Evolutionary conservation across 2,888 invertebrate genomes (phyloP).

Genomic region (Lepidonotus clava): DNA sequence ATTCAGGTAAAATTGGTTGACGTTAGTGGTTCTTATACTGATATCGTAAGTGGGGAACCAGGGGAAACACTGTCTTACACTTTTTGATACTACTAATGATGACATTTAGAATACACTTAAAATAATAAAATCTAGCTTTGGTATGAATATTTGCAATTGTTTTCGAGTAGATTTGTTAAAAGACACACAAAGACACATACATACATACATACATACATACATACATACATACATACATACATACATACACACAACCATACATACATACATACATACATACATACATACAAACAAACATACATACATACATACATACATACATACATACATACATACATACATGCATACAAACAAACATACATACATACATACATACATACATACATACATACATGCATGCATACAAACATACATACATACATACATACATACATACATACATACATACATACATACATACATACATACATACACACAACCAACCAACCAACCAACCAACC

Average conservation of each 20-base stretch:
- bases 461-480: too few relatives aligned
- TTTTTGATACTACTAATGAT: too few relatives aligned
- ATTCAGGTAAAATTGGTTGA: too few relatives aligned
- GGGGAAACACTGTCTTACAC: too few relatives aligned
- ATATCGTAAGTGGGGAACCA: too few relatives aligned
- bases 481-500: too few relatives aligned
- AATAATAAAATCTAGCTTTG: too few relatives aligned
- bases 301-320: background rate
- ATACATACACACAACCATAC: background rate
- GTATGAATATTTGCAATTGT: too few relatives aligned
- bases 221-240: slow-evolving; percentile 6
- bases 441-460: slow-evolving; percentile 9
- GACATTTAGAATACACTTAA: too few relatives aligned
- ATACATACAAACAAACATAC: background rate
- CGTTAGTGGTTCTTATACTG: too few relatives aligned
- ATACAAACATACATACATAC: slow-evolving; percentile 17
- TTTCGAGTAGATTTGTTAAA: too few relatives aligned
- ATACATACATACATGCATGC: slow-evolving; percentile 7
- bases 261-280: background rate
- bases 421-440: slow-evolving; percentile 26
- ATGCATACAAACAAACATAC: background rate
- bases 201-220: slow-evolving; percentile 26
- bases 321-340: slow-evolving; percentile 26
- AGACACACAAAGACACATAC: too few relatives aligned
- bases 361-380: background rate